Percentiles rank a stretch among this genome's conserved stretches.
phyloP scores from a whole-genome alignment of 2,113 vertebrate species.

The Tonatia bakeri region DNA sequence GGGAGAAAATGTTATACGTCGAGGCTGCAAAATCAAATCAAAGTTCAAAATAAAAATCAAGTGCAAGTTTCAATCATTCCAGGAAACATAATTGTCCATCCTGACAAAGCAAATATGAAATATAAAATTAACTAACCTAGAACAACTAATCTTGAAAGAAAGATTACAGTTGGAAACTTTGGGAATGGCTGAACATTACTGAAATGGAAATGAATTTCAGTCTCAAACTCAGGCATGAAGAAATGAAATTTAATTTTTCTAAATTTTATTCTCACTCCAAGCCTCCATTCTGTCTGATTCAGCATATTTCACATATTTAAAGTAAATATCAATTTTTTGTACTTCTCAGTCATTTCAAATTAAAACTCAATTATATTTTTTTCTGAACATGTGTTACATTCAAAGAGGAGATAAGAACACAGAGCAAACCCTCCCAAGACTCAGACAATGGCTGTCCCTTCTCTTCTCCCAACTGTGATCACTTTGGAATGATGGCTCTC shows the following conservation, averaged over 20 bases:
- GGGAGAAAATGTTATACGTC: neutral
- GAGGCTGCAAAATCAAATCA: neutral
- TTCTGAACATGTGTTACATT: neutral
- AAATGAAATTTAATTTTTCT: neutral
- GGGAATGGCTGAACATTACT: neutral
- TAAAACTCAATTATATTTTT: neutral
- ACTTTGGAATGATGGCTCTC: neutral
- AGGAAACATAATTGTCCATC: neutral
- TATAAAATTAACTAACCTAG: neutral
- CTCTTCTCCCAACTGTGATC: neutral
- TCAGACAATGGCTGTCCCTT: accelerated
- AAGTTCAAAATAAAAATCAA: constrained; percentile 1
- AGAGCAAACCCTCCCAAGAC: neutral
- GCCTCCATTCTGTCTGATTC: neutral
- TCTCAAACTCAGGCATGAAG: neutral
- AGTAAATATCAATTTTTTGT: neutral
- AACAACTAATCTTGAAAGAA: neutral
- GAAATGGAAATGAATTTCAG: neutral
- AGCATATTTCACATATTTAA: neutral
- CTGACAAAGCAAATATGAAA: neutral
- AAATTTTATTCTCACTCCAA: neutral
- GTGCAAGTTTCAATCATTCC: neutral
- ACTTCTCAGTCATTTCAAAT: neutral
- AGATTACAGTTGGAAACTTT: neutral
- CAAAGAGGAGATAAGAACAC: neutral